Conservation (phyloP, 1,140 invertebrate genomes). For the Diabrotica undecimpunctata region DNA sequence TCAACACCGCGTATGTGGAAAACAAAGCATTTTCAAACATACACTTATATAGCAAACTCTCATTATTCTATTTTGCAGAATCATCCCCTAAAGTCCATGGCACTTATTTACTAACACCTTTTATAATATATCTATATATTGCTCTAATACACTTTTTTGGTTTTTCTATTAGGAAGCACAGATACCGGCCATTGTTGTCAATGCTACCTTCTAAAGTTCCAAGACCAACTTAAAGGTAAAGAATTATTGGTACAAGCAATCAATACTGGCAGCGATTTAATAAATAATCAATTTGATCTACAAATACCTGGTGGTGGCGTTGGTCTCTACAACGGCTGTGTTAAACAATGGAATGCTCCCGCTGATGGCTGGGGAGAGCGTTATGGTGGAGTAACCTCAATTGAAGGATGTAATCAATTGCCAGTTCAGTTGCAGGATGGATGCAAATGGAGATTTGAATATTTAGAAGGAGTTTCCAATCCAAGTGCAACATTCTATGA, state of each 20-base stretch:
- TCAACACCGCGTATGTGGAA: too few species aligned
- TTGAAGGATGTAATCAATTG: constrained; percentile 13
- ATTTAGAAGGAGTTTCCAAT: constrained; percentile 11
- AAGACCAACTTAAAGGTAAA: constrained; percentile 6
- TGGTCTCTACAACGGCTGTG: constrained; percentile 9
- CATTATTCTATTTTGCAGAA: too few species aligned
- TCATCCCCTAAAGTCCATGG: too few species aligned
- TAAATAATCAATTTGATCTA: constrained; percentile 17
- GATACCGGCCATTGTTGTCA: constrained; percentile 15
- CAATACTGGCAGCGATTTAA: constrained; percentile 14
- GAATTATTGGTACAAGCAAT: constrained; percentile 15
- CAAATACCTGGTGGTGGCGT: constrained; percentile 19
- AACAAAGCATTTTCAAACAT: too few species aligned
- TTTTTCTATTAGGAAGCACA: background rate
- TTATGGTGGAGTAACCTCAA: constrained; percentile 1
- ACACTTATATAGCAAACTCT: too few species aligned
- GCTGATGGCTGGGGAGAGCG: constrained; percentile 21
- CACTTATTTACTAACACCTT: too few species aligned
- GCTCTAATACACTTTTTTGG: background rate
- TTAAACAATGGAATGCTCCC: constrained; percentile 20
- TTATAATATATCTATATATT: too few species aligned
- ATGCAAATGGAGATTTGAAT: constrained; percentile 13
- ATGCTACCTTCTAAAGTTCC: constrained; percentile 16
- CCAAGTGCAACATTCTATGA: constrained; percentile 11
- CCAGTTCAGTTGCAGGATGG: constrained; percentile 6